These are phyloP conservation scores for Zoroaster sp. DNA, from an alignment of 53 echinoderm and acorn worm species.

Conservation along the genomic window DNA sequence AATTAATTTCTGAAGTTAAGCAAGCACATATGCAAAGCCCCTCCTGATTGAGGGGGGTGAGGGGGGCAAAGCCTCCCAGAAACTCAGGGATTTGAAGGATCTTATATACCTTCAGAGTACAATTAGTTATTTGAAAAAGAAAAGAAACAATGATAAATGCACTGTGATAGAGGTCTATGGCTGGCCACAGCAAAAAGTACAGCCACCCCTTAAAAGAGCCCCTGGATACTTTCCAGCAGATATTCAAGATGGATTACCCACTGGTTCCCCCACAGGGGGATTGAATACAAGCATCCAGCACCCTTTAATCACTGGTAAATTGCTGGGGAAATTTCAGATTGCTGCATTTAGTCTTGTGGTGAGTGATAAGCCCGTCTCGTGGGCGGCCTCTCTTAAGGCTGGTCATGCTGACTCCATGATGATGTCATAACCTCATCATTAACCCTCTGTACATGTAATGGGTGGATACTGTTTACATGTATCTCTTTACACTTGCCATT, in stretches of 20 bases:
- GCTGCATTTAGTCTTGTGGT: background rate
- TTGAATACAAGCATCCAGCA: background rate
- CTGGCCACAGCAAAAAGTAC: background rate
- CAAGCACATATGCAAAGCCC: too few species aligned
- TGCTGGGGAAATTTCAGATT: background rate
- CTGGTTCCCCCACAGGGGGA: background rate
- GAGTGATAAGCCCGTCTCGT: background rate
- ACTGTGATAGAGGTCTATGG: too few species aligned
- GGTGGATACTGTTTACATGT: background rate
- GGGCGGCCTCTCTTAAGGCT: background rate
- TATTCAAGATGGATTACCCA: background rate
- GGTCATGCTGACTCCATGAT: slow-evolving; percentile 35
- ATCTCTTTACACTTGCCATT: slow-evolving; percentile 26
- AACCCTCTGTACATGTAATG: background rate
- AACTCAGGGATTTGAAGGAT: too few species aligned
- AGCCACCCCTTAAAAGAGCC: background rate
- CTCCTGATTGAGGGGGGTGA: too few species aligned
- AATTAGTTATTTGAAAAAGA: too few species aligned
- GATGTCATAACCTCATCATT: slow-evolving; percentile 46
- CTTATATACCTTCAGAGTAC: too few species aligned
- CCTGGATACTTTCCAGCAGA: background rate
- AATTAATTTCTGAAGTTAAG: too few species aligned
- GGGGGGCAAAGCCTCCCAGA: too few species aligned
- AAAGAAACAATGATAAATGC: too few species aligned
- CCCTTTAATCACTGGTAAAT: slow-evolving; percentile 1